Evolutionary conservation across 2,888 invertebrate genomes (phyloP).

Genomic region (Campoplex capitator): DNA sequence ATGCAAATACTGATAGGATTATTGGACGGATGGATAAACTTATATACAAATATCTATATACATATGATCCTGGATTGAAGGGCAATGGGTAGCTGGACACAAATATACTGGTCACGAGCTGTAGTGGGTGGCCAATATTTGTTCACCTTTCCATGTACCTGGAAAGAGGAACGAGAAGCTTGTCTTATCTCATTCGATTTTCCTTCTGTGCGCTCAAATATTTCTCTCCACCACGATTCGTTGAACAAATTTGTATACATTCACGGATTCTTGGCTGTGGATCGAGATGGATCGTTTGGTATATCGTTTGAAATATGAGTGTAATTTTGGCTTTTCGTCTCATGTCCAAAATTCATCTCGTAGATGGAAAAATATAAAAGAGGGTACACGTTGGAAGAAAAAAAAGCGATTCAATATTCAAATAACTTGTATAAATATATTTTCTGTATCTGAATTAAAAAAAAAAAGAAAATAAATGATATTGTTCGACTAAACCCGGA

Average conservation of each 20-base stretch:
- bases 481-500: neutral
- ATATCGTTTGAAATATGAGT: conserved; percentile 13
- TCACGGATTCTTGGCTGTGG: conserved; percentile 23
- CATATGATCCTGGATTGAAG: neutral
- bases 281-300: conserved; percentile 3
- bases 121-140: conserved; percentile 69
- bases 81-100: neutral
- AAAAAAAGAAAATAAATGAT: neutral
- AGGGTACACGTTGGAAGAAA: neutral
- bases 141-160: conserved; percentile 26
- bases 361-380: neutral
- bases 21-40: conserved; percentile 33
- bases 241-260: conserved; percentile 54
- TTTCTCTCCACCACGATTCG: conserved; percentile 24
- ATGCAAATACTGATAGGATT: conserved; percentile 42
- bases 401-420: neutral
- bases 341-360: neutral
- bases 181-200: conserved; percentile 33
- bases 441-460: neutral
- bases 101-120: conserved; percentile 32
- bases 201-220: conserved; percentile 11
- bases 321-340: conserved; percentile 6
- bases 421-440: neutral
- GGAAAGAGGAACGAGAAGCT: conserved; percentile 12
- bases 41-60: conserved; percentile 18